Conservation (phyloP, 2,113 vertebrate species). For the Pseudonaja textilis region DNA sequence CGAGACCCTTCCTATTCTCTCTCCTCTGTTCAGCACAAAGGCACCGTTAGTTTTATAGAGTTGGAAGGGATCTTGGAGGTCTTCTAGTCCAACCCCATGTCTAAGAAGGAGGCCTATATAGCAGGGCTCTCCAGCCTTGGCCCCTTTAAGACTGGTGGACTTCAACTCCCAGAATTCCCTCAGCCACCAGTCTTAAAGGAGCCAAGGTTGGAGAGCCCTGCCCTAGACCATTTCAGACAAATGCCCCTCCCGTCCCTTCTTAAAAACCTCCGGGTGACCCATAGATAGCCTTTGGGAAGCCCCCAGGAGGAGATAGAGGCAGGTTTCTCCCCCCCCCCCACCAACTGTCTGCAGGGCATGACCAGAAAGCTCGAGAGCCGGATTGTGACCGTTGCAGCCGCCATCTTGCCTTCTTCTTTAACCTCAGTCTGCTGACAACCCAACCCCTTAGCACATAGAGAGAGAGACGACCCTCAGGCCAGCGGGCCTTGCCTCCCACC, state of each 20-base stretch:
- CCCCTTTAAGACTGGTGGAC: too few relatives aligned
- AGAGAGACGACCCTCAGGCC: background rate
- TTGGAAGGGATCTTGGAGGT: too few relatives aligned
- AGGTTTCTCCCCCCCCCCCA: too few relatives aligned
- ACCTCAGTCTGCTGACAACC: background rate
- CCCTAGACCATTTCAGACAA: background rate
- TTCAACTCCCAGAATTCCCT: too few relatives aligned
- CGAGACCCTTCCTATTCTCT: background rate
- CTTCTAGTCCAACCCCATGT: too few relatives aligned
- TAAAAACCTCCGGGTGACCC: background rate
- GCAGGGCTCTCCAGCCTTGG: too few relatives aligned
- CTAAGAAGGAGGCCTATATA: too few relatives aligned
- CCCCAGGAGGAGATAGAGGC: background rate
- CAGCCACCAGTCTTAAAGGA: too few relatives aligned
- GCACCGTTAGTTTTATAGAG: background rate
- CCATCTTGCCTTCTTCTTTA: background rate
- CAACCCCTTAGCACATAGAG: background rate
- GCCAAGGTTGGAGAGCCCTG: too few relatives aligned
- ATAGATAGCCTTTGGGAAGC: background rate
- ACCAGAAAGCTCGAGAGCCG: background rate
- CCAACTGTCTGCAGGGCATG: background rate
- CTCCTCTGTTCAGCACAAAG: background rate
- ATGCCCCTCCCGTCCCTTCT: background rate
- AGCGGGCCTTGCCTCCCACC: background rate
- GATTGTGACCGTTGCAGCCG: background rate